Conservation (phyloP, 2,888 invertebrate genomes). For the Erpobdella octoculata region DNA sequence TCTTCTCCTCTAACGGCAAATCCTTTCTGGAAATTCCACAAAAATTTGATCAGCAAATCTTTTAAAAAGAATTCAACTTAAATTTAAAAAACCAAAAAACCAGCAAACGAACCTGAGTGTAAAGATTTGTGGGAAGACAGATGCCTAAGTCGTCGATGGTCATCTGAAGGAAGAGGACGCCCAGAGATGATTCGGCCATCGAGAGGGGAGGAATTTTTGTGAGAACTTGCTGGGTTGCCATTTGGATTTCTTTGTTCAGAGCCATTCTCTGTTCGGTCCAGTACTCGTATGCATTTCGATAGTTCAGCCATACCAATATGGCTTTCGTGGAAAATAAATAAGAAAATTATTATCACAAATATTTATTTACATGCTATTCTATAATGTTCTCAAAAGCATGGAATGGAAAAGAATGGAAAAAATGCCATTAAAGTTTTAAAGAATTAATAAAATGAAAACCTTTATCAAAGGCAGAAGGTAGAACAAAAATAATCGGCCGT, state of each 20-base stretch:
- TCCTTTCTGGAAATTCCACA: neutral
- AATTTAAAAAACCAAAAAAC: neutral
- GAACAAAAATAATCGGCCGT: slow-evolving; percentile 86
- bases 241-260: slow-evolving; percentile 73
- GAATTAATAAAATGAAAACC: slow-evolving; percentile 50
- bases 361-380: neutral
- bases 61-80: neutral
- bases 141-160: slow-evolving; percentile 95
- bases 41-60: neutral
- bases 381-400: no score
- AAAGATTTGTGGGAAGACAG: slow-evolving; percentile 69
- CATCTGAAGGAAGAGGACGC: slow-evolving; percentile 81
- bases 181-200: slow-evolving; percentile 54
- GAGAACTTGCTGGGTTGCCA: slow-evolving; percentile 57
- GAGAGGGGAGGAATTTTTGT: slow-evolving; percentile 62
- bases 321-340: slow-evolving; percentile 39
- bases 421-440: neutral
- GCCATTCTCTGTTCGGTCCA: slow-evolving; percentile 93
- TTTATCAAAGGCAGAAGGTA: slow-evolving; percentile 93
- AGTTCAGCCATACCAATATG: slow-evolving; percentile 95
- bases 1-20: slow-evolving; percentile 40
- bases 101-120: slow-evolving; percentile 29
- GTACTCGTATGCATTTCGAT: slow-evolving; percentile 97
- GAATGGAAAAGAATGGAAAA: no score
- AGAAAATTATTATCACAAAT: slow-evolving; percentile 1